A percentile compares a stretch with the other conserved stretches of the same genome.
These are phyloP conservation scores for Ophraella communa DNA, from an alignment of 2,888 invertebrate species.

Conservation along the genomic window DNA sequence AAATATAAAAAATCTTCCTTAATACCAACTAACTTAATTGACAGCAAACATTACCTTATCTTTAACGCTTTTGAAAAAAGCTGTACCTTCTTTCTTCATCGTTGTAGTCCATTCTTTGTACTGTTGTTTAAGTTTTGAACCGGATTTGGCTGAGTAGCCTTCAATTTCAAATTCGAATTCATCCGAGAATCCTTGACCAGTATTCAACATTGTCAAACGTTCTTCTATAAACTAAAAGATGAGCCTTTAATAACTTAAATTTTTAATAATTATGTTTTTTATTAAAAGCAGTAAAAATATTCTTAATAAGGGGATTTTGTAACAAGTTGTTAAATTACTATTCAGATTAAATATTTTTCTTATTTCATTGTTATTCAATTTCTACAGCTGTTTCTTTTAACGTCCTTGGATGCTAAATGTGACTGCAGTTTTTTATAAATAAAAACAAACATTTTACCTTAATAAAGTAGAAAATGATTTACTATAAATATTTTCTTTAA, in stretches of 20 bases:
- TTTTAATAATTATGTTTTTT: too few relatives aligned
- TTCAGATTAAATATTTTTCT: too few relatives aligned
- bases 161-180: conserved; percentile 93
- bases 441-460: background rate
- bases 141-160: conserved; percentile 71
- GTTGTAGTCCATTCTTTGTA: conserved; percentile 83
- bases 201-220: conserved; percentile 87
- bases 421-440: background rate
- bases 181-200: conserved; percentile 91
- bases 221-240: conserved; percentile 88
- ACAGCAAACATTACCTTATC: conserved; percentile 72
- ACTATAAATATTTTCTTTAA: background rate
- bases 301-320: background rate
- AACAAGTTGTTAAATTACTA: background rate
- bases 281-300: too few relatives aligned
- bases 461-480: too few relatives aligned
- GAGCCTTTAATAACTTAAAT: background rate
- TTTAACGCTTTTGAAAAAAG: conserved; percentile 85
- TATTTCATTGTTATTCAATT: too few relatives aligned
- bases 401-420: too few relatives aligned
- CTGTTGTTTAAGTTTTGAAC: conserved; percentile 70
- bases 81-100: conserved; percentile 81
- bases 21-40: background rate
- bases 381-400: too few relatives aligned
- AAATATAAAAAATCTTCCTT: conserved; percentile 59